phyloP scores from a whole-genome alignment of 2,113 vertebrate species.

The Otolemur garnettii region DNA sequence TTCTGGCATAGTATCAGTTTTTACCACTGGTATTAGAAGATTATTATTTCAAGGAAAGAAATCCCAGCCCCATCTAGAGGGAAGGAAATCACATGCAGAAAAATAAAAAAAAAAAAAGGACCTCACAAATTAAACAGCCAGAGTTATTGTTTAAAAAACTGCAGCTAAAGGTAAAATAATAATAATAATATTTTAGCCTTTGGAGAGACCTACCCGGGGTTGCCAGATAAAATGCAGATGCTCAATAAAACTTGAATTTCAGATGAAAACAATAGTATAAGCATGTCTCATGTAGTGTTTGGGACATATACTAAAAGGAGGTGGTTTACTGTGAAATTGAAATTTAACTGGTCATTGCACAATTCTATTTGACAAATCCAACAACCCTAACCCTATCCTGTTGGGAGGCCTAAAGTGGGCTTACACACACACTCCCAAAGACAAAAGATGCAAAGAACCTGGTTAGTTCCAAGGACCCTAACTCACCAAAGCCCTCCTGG shows the following conservation, averaged over 20 bases:
- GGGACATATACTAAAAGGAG: not conserved
- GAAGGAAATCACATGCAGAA: not conserved
- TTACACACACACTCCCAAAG: no score
- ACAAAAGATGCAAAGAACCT: no score
- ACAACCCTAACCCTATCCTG: not conserved
- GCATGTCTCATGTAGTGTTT: not conserved
- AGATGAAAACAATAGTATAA: not conserved
- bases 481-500: no score
- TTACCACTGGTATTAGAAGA: not conserved
- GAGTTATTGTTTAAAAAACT: not conserved
- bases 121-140: not conserved
- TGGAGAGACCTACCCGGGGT: not conserved
- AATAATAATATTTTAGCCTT: slow-evolving; percentile 18
- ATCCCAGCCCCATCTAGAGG: not conserved
- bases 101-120: not conserved
- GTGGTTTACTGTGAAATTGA: slow-evolving; percentile 24
- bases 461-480: no score
- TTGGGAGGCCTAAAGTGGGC: no score
- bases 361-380: slow-evolving; percentile 30
- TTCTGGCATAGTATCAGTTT: not conserved
- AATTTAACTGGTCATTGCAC: not conserved
- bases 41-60: not conserved
- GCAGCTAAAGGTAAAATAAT: not conserved
- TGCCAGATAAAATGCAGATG: slow-evolving; percentile 19
- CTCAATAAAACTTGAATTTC: not conserved